Base-by-base conservation (phyloP, 2,113 vertebrate species). In the Platichthys flesus region DNA sequence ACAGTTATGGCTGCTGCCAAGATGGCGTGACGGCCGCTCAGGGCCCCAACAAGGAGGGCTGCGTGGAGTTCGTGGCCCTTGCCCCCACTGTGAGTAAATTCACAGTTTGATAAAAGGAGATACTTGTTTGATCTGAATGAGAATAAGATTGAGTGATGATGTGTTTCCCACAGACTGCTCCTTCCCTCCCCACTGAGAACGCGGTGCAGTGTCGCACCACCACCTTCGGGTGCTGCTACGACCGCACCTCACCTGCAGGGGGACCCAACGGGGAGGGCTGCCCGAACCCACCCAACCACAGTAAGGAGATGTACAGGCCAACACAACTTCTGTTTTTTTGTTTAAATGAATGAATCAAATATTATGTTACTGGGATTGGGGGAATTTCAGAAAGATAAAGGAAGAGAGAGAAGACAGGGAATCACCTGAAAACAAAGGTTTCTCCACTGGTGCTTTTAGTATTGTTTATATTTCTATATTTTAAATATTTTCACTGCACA, bases 261-360 rank as follows among this genome's bases (percentile, higher is more conserved):
- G 98, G 98, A 2, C 95, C 96, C 76, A 90, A 60, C n/a, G 98
- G 96, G 40, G 97, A 99, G 85, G 95, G 94, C 74, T 99, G 98
- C 77, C 90, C 81, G 56, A 83, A 88, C 51, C 93, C 90, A 61
- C 95, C 96, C 61, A 83, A 66, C 82, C 88, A 94, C n/a, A 76
- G 97, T 99, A 91, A 95, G 84, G 40, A 42, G 40, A 42, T 13
- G 42, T 1, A 49, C 15, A 49, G n/a, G 9, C n/a, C 13, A n/a
- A 28, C 15, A 47, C 40, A 14, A 37, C 10, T 6, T 60, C 58
- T 31, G 31, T 1, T 57, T 26, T 15, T 15, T 18, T 42, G 40
- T 42, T 42, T 42, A 13, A 13, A 42, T 42, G 40, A 42, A 3
- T 13, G 12, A 42, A 13, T 10, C 9, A 12, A 9, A 28, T 28